phyloP scores from a whole-genome alignment of 2,797 vertebrate species.

The Uromys caudimaculatus region DNA sequence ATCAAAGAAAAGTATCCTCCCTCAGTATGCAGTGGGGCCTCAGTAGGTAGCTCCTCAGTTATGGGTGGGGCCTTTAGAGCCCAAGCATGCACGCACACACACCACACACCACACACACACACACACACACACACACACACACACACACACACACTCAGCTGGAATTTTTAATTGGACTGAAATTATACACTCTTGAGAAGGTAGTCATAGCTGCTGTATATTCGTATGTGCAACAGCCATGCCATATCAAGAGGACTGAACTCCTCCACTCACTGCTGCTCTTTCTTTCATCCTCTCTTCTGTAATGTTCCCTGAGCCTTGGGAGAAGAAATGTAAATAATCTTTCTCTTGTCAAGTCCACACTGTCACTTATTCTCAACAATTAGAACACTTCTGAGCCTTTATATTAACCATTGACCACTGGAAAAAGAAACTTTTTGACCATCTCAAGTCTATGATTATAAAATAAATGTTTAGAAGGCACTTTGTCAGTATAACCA shows the following conservation, averaged over 20 bases:
- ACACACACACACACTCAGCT: not conserved
- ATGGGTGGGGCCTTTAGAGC: no score
- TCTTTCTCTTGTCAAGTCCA: not conserved
- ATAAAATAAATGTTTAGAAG: not conserved
- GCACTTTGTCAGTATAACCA: not conserved
- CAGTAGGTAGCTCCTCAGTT: no score
- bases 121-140: not conserved
- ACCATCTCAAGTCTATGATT: not conserved
- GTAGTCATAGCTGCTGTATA: not conserved
- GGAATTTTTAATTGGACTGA: not conserved
- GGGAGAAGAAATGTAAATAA: not conserved
- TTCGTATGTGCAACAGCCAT: not conserved
- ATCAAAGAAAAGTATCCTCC: not conserved
- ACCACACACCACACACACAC: not conserved
- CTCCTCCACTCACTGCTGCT: no score
- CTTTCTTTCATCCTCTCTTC: not conserved
- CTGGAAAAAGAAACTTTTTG: not conserved
- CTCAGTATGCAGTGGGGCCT: no score
- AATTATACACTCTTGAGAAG: not conserved
- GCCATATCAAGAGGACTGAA: not conserved
- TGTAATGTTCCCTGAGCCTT: not conserved
- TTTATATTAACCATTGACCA: not conserved
- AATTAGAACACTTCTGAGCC: not conserved
- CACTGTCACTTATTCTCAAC: not conserved
- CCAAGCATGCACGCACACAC: rapidly evolving